These are phyloP conservation scores for Macquaria ambigua DNA, from an alignment of 2,113 vertebrate genomes.

Conservation along the genomic window DNA sequence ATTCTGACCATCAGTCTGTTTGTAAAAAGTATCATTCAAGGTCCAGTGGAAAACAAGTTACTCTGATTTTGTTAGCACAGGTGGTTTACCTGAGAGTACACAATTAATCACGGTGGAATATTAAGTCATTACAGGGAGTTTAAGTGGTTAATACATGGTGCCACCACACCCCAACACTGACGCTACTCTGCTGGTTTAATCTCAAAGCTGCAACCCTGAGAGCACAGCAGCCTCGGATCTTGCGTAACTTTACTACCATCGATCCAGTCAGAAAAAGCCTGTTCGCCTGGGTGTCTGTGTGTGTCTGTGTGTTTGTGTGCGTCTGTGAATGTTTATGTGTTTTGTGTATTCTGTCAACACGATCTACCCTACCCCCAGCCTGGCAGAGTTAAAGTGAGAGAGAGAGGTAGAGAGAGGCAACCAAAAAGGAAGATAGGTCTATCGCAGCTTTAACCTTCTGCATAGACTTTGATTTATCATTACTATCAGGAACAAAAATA, in stretches of 20 bases:
- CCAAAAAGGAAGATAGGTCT: background rate
- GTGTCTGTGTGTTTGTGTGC: conserved; percentile 10
- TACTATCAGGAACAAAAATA: no score
- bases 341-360: conserved; percentile 53
- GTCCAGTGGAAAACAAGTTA: background rate
- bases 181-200: conserved; percentile 10
- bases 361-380: background rate
- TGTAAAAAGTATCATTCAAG: background rate
- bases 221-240: conserved; percentile 23
- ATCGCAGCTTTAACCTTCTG: background rate
- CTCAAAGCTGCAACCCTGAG: background rate
- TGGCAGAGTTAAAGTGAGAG: background rate
- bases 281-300: background rate
- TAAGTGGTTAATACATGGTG: background rate
- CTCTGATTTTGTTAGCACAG: background rate
- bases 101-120: conserved; percentile 10
- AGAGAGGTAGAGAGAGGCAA: background rate
- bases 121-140: background rate
- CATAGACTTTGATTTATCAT: background rate
- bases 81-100: background rate
- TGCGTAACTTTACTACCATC: conserved; percentile 31
- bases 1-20: background rate
- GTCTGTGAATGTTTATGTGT: conserved; percentile 25
- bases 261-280: conserved; percentile 35
- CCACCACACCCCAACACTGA: conserved; percentile 22